These are phyloP conservation scores for Orgyia antiqua DNA, from an alignment of 2,888 invertebrate species.

Conservation along the genomic window DNA sequence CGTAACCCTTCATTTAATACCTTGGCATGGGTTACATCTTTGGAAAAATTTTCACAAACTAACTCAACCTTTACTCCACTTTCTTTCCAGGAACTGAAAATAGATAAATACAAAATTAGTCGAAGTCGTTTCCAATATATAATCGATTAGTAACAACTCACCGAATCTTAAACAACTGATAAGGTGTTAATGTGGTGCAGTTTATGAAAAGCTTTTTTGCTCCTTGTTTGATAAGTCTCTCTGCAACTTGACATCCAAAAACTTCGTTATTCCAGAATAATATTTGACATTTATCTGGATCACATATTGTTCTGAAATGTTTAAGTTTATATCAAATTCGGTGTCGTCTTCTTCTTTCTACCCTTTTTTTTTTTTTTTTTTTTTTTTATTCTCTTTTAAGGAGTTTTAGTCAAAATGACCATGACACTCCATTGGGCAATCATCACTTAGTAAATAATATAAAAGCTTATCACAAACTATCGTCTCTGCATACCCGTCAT, in stretches of 20 bases:
- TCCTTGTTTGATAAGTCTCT: constrained; percentile 3
- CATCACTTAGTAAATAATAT: no score
- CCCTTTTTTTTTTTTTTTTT: no score
- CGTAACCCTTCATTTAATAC: background rate
- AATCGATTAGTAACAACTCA: background rate
- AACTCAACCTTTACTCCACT: background rate
- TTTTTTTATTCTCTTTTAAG: no score
- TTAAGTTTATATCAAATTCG: no score
- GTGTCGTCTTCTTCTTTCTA: no score
- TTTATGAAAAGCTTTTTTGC: background rate
- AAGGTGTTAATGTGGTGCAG: background rate
- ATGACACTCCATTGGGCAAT: no score
- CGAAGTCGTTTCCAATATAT: background rate
- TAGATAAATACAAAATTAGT: background rate
- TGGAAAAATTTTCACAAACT: background rate
- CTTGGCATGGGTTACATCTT: background rate
- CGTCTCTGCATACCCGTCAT: no score
- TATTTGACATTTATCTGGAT: constrained; percentile 1
- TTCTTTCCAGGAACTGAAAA: constrained; percentile 1
- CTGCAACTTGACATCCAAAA: background rate
- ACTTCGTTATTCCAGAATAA: constrained; percentile 1
- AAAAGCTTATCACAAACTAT: no score
- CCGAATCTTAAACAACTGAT: background rate
- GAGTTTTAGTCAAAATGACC: no score
- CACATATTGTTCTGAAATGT: constrained; percentile 1